Evolutionary conservation across 2,797 vertebrate genomes (phyloP), one percentile per base, ranked within the genome.

Genomic region (Sebastiscus tertius): DNA sequence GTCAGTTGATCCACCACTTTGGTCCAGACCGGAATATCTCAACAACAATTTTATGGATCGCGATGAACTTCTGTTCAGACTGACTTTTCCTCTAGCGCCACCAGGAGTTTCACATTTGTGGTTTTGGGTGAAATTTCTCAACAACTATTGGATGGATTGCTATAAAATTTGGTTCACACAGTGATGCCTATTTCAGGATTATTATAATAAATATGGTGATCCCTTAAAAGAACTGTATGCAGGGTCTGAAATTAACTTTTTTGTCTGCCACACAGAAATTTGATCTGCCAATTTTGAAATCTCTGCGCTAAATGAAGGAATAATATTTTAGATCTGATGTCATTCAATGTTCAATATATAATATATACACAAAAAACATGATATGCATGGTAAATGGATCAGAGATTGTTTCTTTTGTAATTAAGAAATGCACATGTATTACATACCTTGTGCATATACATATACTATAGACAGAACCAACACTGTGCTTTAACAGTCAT

Each of bases 311-410:
- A 39, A 39, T 39, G 5, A 39, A 39, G 2, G 36, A 39, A 39
- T 39, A 39, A 14, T 14, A 39, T 39, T 39, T 39, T 39, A 39
- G 36, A 39, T 39, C 36, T 39, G 36, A 39, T 39, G 36, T 39
- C 36, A 39, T 39, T 39, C 36, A 39, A 39, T 6, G 36, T 39
- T 39, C 36, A 39, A 39, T 39, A 39, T 39, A 39, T 39, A 1
- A 39, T 39, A 39, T 39, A 39, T 39, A 39, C 13, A 0, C 36
- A 0, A 39, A 2, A 39, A 39, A 39, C 36, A 39, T 39, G 14
- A 39, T 0, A 39, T 39, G 36, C 36, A 39, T 39, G 36, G 5
- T 39, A 0, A 39, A 39, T 39, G 5, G 42, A 2, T 46, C 42
- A 46, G 42, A 18, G 42, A 20, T 39, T n/a, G 14, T 59, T 61